Percentiles rank a stretch among this genome's conserved stretches.
Evolutionary conservation across 2,113 vertebrate genomes (phyloP).

Genomic region (Archilochus colubris): DNA sequence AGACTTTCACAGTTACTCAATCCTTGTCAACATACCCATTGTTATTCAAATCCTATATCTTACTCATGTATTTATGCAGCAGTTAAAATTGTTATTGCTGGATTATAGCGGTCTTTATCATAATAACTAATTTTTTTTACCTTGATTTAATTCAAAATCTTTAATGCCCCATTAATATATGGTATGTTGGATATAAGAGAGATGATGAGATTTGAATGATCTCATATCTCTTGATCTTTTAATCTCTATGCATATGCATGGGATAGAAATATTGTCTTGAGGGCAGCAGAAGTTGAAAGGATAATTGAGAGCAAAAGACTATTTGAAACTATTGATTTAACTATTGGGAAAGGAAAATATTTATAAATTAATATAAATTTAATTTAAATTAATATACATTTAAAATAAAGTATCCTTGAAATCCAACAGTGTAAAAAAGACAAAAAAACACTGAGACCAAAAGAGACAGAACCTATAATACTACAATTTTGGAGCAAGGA

Average conservation of each 20-base stretch:
- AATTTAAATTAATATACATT: too few relatives aligned
- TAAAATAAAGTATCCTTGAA: background rate
- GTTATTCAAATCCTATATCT: background rate
- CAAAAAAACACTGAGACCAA: background rate
- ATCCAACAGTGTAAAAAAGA: background rate
- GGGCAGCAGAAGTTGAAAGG: background rate
- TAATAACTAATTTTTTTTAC: background rate
- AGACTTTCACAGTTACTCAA: background rate
- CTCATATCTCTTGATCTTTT: background rate
- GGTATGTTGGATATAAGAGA: background rate
- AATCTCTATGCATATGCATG: background rate
- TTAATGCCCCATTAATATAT: background rate
- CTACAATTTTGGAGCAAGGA: background rate
- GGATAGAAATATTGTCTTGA: background rate
- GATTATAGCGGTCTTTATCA: background rate
- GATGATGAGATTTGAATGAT: slow-evolving; percentile 24
- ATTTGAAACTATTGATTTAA: background rate
- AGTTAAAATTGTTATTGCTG: background rate
- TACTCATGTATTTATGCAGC: background rate
- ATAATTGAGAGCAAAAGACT: background rate
- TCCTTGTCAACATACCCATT: slow-evolving; percentile 23
- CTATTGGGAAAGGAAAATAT: background rate
- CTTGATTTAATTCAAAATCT: slow-evolving; percentile 14
- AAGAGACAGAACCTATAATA: background rate
- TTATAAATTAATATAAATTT: background rate